Evolutionary conservation across 2,797 vertebrate species (phyloP).

Genomic region (Myotis myotis): DNA sequence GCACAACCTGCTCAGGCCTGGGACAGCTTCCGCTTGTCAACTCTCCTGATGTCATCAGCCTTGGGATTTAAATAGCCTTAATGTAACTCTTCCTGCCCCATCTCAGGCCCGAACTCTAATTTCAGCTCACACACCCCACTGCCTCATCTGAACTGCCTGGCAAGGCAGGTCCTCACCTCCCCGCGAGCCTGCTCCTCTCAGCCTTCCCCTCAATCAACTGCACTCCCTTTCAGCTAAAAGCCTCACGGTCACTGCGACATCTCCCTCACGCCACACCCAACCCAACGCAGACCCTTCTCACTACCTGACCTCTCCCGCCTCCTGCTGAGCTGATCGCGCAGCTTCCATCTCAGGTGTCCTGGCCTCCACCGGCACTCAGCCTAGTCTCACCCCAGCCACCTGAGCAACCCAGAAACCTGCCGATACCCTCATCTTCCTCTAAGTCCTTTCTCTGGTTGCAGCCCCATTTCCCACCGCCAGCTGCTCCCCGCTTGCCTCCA

Average conservation of each 20-base stretch:
- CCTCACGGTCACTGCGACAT: fast-evolving
- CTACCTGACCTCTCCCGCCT: fast-evolving
- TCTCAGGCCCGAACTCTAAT: background rate
- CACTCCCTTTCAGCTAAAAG: background rate
- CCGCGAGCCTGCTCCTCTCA: background rate
- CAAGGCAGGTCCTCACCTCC: background rate
- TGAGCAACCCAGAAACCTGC: background rate
- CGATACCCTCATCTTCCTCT: background rate
- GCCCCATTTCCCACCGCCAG: fast-evolving
- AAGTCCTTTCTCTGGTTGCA: background rate
- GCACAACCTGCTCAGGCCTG: background rate
- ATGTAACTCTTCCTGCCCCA: fast-evolving
- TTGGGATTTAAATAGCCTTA: background rate
- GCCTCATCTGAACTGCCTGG: background rate
- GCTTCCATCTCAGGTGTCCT: background rate
- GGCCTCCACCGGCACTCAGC: background rate
- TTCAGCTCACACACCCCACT: fast-evolving
- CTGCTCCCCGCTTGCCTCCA: background rate
- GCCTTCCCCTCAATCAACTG: background rate
- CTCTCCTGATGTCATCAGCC: background rate
- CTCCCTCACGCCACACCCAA: background rate
- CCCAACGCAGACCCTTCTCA: background rate
- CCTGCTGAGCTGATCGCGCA: fast-evolving
- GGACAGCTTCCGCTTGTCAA: background rate
- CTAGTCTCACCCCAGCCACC: background rate